Evolutionary conservation across 2,113 vertebrate species (phyloP), one percentile per base, ranked within the genome.

Genomic region (Grammomys surdaster): DNA sequence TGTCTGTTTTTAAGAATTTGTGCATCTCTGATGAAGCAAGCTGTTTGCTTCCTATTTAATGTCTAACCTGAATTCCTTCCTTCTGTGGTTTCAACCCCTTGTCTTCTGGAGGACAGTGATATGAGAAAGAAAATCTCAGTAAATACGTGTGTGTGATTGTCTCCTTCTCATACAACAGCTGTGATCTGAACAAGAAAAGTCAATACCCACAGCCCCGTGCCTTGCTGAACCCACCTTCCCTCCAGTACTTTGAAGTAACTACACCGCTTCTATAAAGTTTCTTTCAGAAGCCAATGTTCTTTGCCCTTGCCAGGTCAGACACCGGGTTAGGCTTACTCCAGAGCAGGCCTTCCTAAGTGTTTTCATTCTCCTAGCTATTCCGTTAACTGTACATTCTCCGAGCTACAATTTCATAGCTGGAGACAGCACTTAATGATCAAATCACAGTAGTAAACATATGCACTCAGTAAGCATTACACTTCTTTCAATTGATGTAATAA

Each of bases 11-110:
- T 60, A 94, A 85, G 60, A 80, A 58, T 88, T 10, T 63, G 24
- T 26, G 24, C 13, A n/a, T 72, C 89, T 90, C 65, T 73, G 9
- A 31, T 63, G 58, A 77, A 70, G 88, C 88, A 92, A 84, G 73
- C 48, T 93, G 58, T 54, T 88, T 51, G 73, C 87, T 80, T 60
- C 33, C 5, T 22, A 85, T 56, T 94, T 95, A 69, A 89, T 94
- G 90, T 93, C 67, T 94, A 85, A 87, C 82, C 73, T 54, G n/a
- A 95, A 85, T 51, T 56, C 46, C 56, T 94, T 94, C 85, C 77
- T 93, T 91, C 46, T 33, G 0, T 77, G 19, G n/a, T 51, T 48
- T 91, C 76, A 58, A 36, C 13, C 51, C 95, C 63, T 48, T 75
- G 87, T 82, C 75, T 67, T 43, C 94, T 63, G 80, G 75, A 43